Percentiles rank a stretch among this genome's conserved stretches.
Conservation (phyloP, 1,140 invertebrate genomes). For the Nebria ingens region DNA sequence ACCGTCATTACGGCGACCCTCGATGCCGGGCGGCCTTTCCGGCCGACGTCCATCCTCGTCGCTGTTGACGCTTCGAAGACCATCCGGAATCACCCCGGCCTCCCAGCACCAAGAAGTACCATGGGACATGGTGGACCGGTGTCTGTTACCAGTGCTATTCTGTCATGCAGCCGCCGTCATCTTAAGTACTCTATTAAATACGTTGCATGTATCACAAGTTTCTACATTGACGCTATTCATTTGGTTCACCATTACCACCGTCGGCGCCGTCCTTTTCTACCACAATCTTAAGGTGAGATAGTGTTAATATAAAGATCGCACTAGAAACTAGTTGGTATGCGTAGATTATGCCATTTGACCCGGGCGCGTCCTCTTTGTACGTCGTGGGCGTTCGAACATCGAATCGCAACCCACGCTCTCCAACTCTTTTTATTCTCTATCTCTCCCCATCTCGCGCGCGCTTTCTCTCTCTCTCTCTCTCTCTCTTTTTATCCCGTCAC, state of each 20-base stretch:
- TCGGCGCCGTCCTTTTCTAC: constrained; percentile 64
- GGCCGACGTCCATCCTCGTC: background rate
- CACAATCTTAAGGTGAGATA: constrained; percentile 66
- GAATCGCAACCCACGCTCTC: no score
- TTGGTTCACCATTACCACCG: constrained; percentile 55
- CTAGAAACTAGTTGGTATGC: background rate
- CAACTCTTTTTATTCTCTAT: no score
- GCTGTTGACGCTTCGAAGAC: background rate
- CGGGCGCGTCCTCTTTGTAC: no score
- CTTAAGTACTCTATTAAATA: constrained; percentile 56
- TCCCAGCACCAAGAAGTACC: constrained; percentile 43
- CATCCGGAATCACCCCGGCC: constrained; percentile 11
- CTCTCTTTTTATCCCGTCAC: background rate
- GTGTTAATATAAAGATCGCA: background rate
- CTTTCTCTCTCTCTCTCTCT: background rate
- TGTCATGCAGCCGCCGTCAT: constrained; percentile 66
- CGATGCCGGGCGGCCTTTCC: constrained; percentile 5
- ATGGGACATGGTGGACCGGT: constrained; percentile 69
- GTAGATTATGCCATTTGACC: no score
- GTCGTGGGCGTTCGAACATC: no score
- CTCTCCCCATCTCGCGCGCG: background rate
- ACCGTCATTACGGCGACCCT: constrained; percentile 24
- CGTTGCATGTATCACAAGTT: constrained; percentile 56
- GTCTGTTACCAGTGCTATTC: constrained; percentile 62
- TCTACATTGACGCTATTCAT: constrained; percentile 66